A percentile compares a stretch with the other conserved stretches of the same genome.
Evolutionary conservation across 2,888 invertebrate species (phyloP).

Genomic region (Invenusta paracnida): DNA sequence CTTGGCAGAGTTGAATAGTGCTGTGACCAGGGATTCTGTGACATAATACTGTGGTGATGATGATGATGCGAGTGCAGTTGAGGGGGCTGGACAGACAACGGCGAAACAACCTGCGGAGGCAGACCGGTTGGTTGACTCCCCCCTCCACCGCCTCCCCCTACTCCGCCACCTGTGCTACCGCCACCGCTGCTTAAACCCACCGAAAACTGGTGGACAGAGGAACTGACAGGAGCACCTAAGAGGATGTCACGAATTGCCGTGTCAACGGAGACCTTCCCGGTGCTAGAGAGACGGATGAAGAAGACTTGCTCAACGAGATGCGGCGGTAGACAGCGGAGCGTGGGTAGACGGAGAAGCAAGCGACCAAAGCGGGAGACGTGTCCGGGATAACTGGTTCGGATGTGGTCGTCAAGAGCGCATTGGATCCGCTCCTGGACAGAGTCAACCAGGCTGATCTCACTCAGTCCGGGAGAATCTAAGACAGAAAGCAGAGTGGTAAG

Average conservation of each 20-base stretch:
- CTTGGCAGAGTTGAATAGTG: background rate
- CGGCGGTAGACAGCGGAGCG: background rate
- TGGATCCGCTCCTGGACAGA: constrained; percentile 1
- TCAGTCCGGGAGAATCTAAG: background rate
- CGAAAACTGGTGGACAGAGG: background rate
- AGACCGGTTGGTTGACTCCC: background rate
- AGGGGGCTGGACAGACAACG: background rate
- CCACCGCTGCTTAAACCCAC: too few species aligned
- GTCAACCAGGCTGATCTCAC: background rate
- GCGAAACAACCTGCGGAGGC: background rate
- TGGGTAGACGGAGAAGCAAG: constrained; percentile 13
- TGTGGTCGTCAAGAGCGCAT: constrained; percentile 14
- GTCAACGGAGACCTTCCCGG: background rate
- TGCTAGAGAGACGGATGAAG: constrained; percentile 9
- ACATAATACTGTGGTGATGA: background rate
- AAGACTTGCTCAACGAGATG: constrained; percentile 15
- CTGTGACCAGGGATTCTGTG: background rate
- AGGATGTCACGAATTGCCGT: background rate
- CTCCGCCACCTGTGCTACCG: too few species aligned
- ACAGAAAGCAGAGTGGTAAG: background rate
- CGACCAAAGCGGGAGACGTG: constrained; percentile 19
- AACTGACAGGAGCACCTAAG: background rate
- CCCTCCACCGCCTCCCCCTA: too few species aligned
- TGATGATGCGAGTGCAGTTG: background rate
- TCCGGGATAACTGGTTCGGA: background rate